Percentiles rank a stretch among this genome's conserved stretches.
Evolutionary conservation across 2,888 invertebrate species (phyloP).

Genomic region (Asteroscopus sphinx): DNA sequence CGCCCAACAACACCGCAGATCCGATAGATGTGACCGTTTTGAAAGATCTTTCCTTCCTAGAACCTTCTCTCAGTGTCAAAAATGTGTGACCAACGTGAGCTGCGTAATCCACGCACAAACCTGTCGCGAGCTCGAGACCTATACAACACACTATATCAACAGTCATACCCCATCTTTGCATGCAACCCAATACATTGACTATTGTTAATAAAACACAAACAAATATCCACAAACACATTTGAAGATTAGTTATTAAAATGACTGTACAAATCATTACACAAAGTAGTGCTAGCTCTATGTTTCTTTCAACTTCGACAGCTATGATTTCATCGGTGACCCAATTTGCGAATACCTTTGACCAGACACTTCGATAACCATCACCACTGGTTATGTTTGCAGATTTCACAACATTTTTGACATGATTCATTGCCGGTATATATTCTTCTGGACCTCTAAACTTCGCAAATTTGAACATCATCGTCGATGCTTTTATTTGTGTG

Average conservation of each 20-base stretch:
- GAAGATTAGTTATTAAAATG: slow-evolving; percentile 93
- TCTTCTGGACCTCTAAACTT: slow-evolving; percentile 91
- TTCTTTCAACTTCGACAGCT: slow-evolving; percentile 93
- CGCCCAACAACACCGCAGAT: slow-evolving; percentile 94
- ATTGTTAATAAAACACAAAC: slow-evolving; percentile 93
- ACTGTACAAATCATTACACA: slow-evolving; percentile 95
- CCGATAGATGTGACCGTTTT: slow-evolving; percentile 93
- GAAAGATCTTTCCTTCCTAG: slow-evolving; percentile 89
- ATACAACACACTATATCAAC: slow-evolving; percentile 95
- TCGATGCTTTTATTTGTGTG: slow-evolving; percentile 90
- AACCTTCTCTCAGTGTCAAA: slow-evolving; percentile 90
- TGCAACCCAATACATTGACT: slow-evolving; percentile 93
- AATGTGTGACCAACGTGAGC: slow-evolving; percentile 95
- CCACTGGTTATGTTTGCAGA: slow-evolving; percentile 90
- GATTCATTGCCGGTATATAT: slow-evolving; percentile 94
- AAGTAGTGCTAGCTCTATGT: slow-evolving; percentile 93
- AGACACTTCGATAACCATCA: slow-evolving; percentile 91
- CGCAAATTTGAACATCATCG: slow-evolving; percentile 91
- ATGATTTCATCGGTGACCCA: slow-evolving; percentile 95
- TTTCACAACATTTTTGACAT: slow-evolving; percentile 88
- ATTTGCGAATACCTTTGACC: slow-evolving; percentile 93
- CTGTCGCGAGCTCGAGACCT: slow-evolving; percentile 94
- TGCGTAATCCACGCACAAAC: slow-evolving; percentile 95
- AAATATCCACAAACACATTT: slow-evolving; percentile 94
- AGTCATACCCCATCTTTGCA: slow-evolving; percentile 95